Percentiles rank a stretch among this genome's conserved stretches.
phyloP scores from a whole-genome alignment of 2,888 invertebrate species.

The Drosophila buzzatii region DNA sequence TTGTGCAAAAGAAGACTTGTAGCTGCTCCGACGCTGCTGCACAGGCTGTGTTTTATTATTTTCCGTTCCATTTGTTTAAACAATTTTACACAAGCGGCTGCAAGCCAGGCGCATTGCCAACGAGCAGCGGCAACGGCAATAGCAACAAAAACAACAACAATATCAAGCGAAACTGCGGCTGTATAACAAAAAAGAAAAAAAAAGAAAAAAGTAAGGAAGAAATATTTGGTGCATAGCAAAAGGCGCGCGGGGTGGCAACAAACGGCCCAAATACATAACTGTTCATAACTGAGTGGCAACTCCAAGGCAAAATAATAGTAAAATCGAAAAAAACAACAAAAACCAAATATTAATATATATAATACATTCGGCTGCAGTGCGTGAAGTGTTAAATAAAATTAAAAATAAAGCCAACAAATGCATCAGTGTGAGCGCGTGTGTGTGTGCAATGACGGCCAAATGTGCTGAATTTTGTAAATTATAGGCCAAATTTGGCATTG shows the following conservation, averaged over 20 bases:
- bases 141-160: not conserved
- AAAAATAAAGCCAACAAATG: not conserved
- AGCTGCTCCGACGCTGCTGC: conserved; percentile 62
- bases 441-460: conserved; percentile 26
- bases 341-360: conserved; percentile 3
- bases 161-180: conserved; percentile 10
- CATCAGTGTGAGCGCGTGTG: not conserved
- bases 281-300: conserved; percentile 16
- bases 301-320: conserved; percentile 3
- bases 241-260: conserved; percentile 37
- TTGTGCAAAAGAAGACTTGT: conserved; percentile 80
- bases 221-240: conserved; percentile 34
- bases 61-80: conserved; percentile 65
- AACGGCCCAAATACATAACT: conserved; percentile 21
- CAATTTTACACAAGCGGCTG: conserved; percentile 43
- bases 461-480: conserved; percentile 47
- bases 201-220: conserved; percentile 1
- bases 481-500: conserved; percentile 53
- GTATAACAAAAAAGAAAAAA: conserved; percentile 15
- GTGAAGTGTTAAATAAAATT: conserved; percentile 14
- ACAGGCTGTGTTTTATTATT: conserved; percentile 50
- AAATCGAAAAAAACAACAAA: not conserved
- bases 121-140: not conserved
- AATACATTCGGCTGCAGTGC: conserved; percentile 24
- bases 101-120: conserved; percentile 1